A percentile compares a stretch with the other conserved stretches of the same genome.
phyloP scores from a whole-genome alignment of 2,797 vertebrate genomes.

The Perodicticus potto region DNA sequence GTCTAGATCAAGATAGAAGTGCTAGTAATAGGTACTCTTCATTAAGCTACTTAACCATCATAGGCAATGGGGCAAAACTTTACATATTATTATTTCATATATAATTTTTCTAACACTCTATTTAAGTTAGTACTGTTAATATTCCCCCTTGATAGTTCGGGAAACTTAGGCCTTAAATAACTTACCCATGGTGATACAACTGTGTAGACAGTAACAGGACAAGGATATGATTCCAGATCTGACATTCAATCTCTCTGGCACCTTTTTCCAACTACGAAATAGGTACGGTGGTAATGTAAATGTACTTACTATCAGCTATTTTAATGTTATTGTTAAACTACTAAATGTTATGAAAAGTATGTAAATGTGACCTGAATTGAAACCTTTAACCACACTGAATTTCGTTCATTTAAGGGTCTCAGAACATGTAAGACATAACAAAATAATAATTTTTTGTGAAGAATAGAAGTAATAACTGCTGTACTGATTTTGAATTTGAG shows the following conservation, averaged over 20 bases:
- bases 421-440: conserved; percentile 21
- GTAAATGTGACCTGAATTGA: conserved; percentile 31
- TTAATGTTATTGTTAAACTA: conserved; percentile 34
- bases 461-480: background rate
- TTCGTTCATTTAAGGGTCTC: conserved; percentile 16
- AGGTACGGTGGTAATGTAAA: background rate
- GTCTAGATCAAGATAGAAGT: background rate
- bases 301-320: background rate
- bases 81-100: background rate
- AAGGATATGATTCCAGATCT: background rate
- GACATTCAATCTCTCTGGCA: background rate
- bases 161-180: conserved; percentile 46
- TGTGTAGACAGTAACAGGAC: background rate
- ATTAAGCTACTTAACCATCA: background rate
- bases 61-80: background rate
- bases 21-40: background rate
- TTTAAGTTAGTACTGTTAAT: conserved; percentile 19
- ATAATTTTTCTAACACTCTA: background rate
- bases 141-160: conserved; percentile 27
- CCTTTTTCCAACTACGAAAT: background rate
- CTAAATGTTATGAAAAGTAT: background rate
- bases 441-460: conserved; percentile 45
- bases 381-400: background rate
- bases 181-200: background rate
- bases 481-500: conserved; percentile 32